Conservation (phyloP, 2,797 vertebrate genomes). For the Chiloscyllium punctatum region DNA sequence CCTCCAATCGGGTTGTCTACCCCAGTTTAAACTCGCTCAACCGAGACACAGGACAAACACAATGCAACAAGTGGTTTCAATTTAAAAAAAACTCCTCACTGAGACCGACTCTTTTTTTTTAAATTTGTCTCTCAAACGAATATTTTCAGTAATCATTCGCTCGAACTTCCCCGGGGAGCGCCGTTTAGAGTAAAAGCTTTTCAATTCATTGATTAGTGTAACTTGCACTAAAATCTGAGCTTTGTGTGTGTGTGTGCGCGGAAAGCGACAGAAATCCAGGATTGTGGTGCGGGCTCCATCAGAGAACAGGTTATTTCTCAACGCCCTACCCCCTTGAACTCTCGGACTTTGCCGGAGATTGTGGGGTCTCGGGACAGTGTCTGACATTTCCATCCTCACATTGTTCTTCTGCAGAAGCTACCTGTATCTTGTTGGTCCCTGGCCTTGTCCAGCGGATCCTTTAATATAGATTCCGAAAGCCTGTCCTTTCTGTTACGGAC, state of each 20-base stretch:
- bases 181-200: no score
- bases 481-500: no score
- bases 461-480: background rate
- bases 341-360: no score
- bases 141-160: background rate
- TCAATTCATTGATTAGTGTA: background rate
- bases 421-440: background rate
- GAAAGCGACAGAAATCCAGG: no score
- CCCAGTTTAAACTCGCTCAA: background rate
- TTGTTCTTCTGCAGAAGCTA: background rate
- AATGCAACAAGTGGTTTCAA: conserved; percentile 6
- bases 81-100: background rate
- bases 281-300: no score
- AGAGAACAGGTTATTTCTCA: no score
- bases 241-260: no score
- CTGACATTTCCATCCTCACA: background rate
- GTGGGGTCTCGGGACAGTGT: no score
- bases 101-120: background rate
- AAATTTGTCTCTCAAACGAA: no score
- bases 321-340: no score
- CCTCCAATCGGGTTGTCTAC: no score
- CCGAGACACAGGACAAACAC: background rate
- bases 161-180: background rate
- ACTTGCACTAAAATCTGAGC: no score
- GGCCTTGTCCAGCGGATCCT: background rate